A percentile compares a stretch with the other conserved stretches of the same genome.
phyloP scores from a whole-genome alignment of 1,140 invertebrate species.

The Araneus ventricosus region DNA sequence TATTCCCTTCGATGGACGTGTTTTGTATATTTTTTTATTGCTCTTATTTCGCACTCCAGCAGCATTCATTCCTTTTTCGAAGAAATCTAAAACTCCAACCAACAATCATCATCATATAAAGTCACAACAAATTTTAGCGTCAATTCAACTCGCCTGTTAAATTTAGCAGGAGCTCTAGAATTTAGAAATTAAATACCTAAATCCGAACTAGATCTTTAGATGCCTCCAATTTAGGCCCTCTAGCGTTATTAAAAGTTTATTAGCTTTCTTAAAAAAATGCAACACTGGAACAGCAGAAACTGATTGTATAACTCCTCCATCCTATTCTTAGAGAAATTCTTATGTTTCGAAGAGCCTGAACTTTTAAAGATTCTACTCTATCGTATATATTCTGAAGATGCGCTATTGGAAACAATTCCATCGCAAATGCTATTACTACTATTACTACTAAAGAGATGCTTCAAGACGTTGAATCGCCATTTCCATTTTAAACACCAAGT shows the following conservation, averaged over 20 bases:
- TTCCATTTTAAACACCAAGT: conserved; percentile 76
- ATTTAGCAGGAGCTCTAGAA: conserved; percentile 75
- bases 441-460: conserved; percentile 72
- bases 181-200: conserved; percentile 73
- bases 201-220: conserved; percentile 68
- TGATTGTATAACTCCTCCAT: conserved; percentile 74
- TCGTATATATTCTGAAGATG: conserved; percentile 71
- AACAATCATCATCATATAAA: conserved; percentile 73
- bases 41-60: conserved; percentile 31
- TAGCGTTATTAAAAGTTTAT: conserved; percentile 76
- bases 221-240: conserved; percentile 70
- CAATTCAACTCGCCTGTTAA: conserved; percentile 75
- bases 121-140: conserved; percentile 73
- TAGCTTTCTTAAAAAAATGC: conserved; percentile 71
- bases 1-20: neutral
- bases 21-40: neutral
- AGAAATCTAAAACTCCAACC: conserved; percentile 54
- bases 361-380: conserved; percentile 71
- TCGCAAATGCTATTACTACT: conserved; percentile 71
- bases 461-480: conserved; percentile 76
- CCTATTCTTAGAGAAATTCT: conserved; percentile 71
- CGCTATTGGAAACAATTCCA: conserved; percentile 69
- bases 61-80: conserved; percentile 28
- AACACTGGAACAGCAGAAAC: conserved; percentile 67
- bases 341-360: conserved; percentile 71